Evolutionary conservation across 2,888 invertebrate species (phyloP), one percentile per base, ranked within the genome.

Genomic region (Apomyelois bistriatella): DNA sequence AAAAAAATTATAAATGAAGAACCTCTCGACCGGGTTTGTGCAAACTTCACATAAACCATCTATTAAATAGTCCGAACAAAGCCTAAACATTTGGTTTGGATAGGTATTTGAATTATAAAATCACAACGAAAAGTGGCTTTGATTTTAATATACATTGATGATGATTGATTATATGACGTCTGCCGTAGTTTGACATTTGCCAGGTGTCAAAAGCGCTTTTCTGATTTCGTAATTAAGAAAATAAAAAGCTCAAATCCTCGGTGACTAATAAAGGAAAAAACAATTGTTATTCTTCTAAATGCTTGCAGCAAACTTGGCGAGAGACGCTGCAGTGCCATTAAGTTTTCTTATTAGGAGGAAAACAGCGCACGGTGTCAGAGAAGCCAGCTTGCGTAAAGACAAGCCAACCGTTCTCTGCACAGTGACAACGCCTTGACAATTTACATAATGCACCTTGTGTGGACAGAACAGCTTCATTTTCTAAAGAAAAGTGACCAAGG

Each of bases 331-430:
- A 46, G 46, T 46, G 32, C 35, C 32, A 46, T 46, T 46, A 46
- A 46, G 46, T 46, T 46, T 46, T 32, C 32, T 46, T 46, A 46
- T 46, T 46, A 46, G 15, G 46, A 46, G 32, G 32, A n/a, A 46
- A 46, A 13, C 7, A 13, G 32, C 46, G 22, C 22, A 15, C 13
- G 13, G 43, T 12, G 30, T 12, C 7, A 12, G 41, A 41, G 12
- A n/a, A 28, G 15, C 30, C 30, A 13, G 8, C 46, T 30, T 1
- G 22, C 30, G 30, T 46, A 13, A 12, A 43, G 28, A 43, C 12
- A 32, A 32, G 16, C 32, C 15, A 16, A 1, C 46, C 15, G 32
- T 40, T 6, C 32, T 15, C 46, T 30, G 15, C 43, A 46, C 32
- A 6, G 13, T 15, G 9, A 15, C 46, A 15, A 4, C 12, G 12